Base-by-base conservation (phyloP, 2,888 invertebrate genomes). In the Entomobrya proxima region DNA sequence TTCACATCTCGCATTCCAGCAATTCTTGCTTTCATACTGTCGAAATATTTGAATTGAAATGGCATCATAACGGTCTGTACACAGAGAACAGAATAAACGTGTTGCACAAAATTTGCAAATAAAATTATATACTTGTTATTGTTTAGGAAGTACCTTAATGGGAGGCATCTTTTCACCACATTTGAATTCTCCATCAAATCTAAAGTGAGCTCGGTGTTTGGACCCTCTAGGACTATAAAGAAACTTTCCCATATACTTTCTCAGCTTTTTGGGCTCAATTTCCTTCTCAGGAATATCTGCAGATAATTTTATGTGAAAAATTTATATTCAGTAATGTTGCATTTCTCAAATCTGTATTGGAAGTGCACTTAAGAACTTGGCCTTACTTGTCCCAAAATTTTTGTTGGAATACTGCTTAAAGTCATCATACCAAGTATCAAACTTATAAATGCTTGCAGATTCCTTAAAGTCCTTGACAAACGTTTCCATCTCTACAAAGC, bases 151-250 rank as follows among this genome's bases (percentile, higher is more conserved):
- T 91, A 93, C 94, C 69, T 92, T 92, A 85, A 95, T 94, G 74
- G 93, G 92, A 1, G 94, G 93, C 0, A 94, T 93, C 1, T 93
- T 92, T 52, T 92, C 91, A 1, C 95, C 95, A 91, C 96, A 96
- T 74, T 92, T 92, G 40, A 95, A 91, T 5, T 93, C 92, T 13
- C 92, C 91, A 2, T 92, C 92, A 91, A 96, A 95, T 89, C 93
- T 93, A 90, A 96, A 95, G 91, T 85, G 64, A 0, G 80, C 81
- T 91, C 94, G 94, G 92, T 93, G 95, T 90, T 94, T 94, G 4
- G 95, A 95, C 24, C 95, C 95, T 61, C 92, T 91, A 0, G 94
- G 93, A 91, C 95, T 95, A 90, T 94, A 94, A 30, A 96, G 91
- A 91, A 95, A 96, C 91, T 94, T 94, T 0, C 95, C 94, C 87